Conservation (phyloP, 2,888 invertebrate genomes). For the Ischnus inquisitorius region DNA sequence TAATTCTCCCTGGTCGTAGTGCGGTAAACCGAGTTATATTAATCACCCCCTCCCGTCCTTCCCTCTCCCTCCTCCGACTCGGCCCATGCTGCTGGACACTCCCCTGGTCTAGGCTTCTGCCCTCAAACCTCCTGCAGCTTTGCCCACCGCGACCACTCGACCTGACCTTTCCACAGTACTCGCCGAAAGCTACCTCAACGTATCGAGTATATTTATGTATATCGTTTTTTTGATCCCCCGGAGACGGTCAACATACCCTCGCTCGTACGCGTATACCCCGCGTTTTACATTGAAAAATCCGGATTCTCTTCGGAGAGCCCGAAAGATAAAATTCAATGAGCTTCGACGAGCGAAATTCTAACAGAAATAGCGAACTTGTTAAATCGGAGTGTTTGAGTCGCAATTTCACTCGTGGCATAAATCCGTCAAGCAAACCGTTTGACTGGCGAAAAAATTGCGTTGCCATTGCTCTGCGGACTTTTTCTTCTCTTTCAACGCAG, state of each 20-base stretch:
- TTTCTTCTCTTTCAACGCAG: too few species aligned
- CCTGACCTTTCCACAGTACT: conserved; percentile 59
- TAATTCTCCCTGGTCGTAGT: conserved; percentile 43
- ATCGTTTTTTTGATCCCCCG: conserved; percentile 23
- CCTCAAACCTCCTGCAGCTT: conserved; percentile 31
- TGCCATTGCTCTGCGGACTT: not conserved
- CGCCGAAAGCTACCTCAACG: conserved; percentile 44
- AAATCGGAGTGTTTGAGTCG: not conserved
- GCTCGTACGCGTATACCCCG: not conserved
- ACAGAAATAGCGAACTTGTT: conserved; percentile 24
- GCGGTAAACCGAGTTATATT: conserved; percentile 58
- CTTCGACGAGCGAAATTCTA: conserved; percentile 14
- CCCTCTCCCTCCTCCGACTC: conserved; percentile 42
- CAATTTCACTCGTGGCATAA: not conserved
- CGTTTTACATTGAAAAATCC: conserved; percentile 25
- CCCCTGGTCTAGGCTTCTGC: conserved; percentile 7
- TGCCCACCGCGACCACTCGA: conserved; percentile 52
- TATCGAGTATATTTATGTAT: not conserved
- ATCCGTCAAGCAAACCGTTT: not conserved
- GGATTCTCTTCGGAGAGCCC: not conserved
- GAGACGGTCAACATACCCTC: conserved; percentile 39
- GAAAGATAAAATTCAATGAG: conserved; percentile 32
- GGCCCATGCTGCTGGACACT: conserved; percentile 34
- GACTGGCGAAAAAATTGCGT: not conserved
- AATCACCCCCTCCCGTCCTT: conserved; percentile 33